A percentile compares a stretch with the other conserved stretches of the same genome.
These are phyloP conservation scores for Muscicapa adusta DNA, from an alignment of 2,113 vertebrate species.

Conservation along the genomic window DNA sequence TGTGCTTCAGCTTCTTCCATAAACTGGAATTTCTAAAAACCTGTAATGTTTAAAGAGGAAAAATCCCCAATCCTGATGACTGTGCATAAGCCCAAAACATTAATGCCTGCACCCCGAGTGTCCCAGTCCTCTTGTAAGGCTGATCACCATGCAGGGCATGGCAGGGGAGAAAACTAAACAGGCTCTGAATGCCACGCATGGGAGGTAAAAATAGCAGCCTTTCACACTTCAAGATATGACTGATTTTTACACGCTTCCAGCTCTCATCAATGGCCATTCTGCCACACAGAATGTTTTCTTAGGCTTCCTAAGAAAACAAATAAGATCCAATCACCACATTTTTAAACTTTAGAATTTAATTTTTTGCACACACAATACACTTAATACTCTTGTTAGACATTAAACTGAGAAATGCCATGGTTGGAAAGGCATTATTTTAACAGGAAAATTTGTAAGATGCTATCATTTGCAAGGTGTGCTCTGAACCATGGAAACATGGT, in stretches of 20 bases:
- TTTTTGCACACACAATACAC: accelerated
- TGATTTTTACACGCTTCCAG: not conserved
- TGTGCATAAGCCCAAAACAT: not conserved
- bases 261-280: not conserved
- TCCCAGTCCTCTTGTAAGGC: not conserved
- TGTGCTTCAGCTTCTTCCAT: not conserved
- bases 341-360: not conserved
- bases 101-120: not conserved
- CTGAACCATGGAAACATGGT: not conserved
- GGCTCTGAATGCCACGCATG: not conserved
- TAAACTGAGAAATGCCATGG: not conserved
- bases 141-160: not conserved
- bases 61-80: not conserved
- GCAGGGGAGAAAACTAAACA: not conserved
- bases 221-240: not conserved
- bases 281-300: too few species aligned
- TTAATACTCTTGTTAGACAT: not conserved
- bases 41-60: not conserved
- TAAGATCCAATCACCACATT: not conserved
- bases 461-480: not conserved
- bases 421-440: not conserved
- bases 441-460: not conserved
- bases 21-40: not conserved
- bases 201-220: not conserved
- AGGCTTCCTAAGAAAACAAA: not conserved